phyloP scores from a whole-genome alignment of 2,797 vertebrate species.

The Glyptemys insculpta region DNA sequence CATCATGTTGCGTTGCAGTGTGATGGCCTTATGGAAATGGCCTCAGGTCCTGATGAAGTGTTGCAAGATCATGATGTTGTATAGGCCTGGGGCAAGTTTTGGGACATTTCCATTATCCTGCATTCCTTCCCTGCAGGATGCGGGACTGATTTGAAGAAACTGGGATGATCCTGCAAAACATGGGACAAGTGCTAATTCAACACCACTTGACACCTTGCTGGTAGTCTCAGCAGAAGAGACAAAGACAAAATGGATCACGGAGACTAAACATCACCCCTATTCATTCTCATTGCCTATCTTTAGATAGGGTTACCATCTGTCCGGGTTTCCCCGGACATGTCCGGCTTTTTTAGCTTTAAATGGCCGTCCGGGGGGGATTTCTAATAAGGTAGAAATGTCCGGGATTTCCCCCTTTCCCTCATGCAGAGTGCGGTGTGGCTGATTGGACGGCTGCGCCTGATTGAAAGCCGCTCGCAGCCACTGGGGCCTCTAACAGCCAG shows the following conservation, averaged over 20 bases:
- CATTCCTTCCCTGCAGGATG: not conserved
- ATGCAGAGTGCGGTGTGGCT: no score
- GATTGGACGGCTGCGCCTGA: no score
- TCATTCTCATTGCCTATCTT: not conserved
- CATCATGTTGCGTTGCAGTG: not conserved
- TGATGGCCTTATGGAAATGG: not conserved
- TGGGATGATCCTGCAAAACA: not conserved
- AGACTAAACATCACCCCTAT: not conserved
- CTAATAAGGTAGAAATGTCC: no score
- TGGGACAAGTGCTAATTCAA: not conserved
- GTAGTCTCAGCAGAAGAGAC: not conserved
- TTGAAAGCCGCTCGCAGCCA: no score
- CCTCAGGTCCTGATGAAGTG: not conserved
- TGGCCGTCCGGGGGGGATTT: no score
- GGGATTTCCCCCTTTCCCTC: no score
- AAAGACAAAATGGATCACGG: not conserved
- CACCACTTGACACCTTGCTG: not conserved
- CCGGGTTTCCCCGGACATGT: no score
- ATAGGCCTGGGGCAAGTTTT: not conserved
- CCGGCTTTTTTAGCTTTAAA: no score
- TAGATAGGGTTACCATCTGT: no score
- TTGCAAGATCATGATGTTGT: not conserved
- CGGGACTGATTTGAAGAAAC: not conserved
- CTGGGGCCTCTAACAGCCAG: no score
- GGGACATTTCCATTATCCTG: not conserved